phyloP scores from a whole-genome alignment of 2,888 invertebrate genomes.

The Eupithecia dodoneata region DNA sequence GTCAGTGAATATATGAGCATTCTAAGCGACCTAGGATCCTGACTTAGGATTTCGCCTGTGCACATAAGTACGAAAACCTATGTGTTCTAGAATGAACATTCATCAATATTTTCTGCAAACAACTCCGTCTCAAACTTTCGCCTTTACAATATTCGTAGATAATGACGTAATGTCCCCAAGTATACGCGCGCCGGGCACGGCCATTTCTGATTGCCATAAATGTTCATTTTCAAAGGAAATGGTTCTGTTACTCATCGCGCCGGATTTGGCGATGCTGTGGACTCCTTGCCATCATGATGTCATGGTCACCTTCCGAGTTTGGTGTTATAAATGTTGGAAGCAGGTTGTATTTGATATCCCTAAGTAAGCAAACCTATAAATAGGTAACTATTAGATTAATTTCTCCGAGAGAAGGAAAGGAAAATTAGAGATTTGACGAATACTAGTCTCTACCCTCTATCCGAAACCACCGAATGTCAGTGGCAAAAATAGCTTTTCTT shows the following conservation, averaged over 20 bases:
- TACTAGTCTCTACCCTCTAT: background rate
- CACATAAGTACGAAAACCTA: no score
- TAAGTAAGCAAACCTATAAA: background rate
- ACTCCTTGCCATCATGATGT: conserved; percentile 29
- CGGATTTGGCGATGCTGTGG: conserved; percentile 25
- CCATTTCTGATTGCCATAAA: conserved; percentile 44
- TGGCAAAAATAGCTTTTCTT: background rate
- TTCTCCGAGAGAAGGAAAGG: background rate
- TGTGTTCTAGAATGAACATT: no score
- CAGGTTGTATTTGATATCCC: background rate
- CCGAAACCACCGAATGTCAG: background rate
- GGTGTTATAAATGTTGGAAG: background rate
- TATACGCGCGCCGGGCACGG: conserved; percentile 41
- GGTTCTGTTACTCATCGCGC: conserved; percentile 31
- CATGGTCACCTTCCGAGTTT: conserved; percentile 12
- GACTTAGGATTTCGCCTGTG: no score
- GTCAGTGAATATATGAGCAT: no score
- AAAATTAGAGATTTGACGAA: background rate
- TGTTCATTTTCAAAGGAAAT: conserved; percentile 50
- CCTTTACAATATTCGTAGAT: background rate
- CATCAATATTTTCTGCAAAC: no score
- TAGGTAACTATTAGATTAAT: background rate
- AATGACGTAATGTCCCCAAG: conserved; percentile 50
- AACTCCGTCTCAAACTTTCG: background rate
- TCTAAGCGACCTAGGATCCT: no score